Evolutionary conservation across 2,113 vertebrate species (phyloP).

Genomic region (Empidonax traillii): DNA sequence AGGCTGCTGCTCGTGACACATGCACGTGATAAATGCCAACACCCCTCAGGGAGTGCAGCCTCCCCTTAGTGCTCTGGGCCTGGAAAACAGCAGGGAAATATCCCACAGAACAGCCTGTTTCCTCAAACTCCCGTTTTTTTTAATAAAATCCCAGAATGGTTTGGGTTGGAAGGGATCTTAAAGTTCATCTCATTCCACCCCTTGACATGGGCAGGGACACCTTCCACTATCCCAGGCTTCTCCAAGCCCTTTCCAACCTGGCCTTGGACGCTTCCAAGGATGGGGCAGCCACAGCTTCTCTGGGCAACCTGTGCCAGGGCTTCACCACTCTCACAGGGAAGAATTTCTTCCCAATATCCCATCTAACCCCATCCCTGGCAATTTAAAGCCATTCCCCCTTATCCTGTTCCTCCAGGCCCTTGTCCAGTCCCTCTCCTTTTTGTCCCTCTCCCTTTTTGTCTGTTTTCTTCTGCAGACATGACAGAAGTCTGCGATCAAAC

Average conservation of each 20-base stretch:
- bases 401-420: background rate
- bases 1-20: accelerated
- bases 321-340: background rate
- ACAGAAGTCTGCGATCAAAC: accelerated
- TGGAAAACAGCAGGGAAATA: background rate
- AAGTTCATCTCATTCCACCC: background rate
- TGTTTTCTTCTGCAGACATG: background rate
- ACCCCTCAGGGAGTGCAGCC: accelerated
- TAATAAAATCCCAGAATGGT: background rate
- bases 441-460: background rate
- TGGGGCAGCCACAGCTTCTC: background rate
- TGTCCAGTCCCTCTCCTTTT: background rate
- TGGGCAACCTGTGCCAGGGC: background rate
- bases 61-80: background rate
- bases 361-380: background rate
- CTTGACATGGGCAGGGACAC: background rate
- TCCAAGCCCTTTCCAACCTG: background rate
- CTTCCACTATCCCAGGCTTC: background rate
- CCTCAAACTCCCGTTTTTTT: background rate
- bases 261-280: background rate
- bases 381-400: background rate
- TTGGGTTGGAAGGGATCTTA: background rate
- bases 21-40: background rate
- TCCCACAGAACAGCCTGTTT: background rate
- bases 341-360: background rate